These are phyloP conservation scores for Drepanosiphum platanoidis DNA, from an alignment of 2,888 invertebrate species.

Conservation along the genomic window DNA sequence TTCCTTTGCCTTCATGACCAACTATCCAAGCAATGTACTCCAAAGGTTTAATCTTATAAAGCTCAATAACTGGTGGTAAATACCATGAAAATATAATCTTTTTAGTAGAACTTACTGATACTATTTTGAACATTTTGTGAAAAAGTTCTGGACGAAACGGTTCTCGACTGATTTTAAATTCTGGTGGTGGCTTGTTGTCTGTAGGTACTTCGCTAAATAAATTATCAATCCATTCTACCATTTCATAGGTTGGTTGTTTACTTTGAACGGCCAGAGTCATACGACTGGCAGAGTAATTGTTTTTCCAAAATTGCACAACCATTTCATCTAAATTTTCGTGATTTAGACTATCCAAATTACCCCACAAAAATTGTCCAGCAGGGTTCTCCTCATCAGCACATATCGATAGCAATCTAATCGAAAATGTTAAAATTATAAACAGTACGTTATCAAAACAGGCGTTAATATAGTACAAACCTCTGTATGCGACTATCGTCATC, in stretches of 20 bases:
- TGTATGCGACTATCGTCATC: slow-evolving; percentile 54
- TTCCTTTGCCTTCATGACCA: slow-evolving; percentile 87
- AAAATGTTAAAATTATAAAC: slow-evolving; percentile 32
- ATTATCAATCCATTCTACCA: slow-evolving; percentile 75
- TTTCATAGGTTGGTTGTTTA: slow-evolving; percentile 73
- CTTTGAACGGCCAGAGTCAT: slow-evolving; percentile 81
- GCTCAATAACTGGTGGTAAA: slow-evolving; percentile 72
- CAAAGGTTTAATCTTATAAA: slow-evolving; percentile 81
- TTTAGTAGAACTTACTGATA: slow-evolving; percentile 78
- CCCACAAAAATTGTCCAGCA: slow-evolving; percentile 81
- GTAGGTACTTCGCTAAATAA: slow-evolving; percentile 77
- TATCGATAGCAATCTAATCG: slow-evolving; percentile 46
- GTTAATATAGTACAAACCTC: slow-evolving; percentile 44
- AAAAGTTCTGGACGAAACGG: slow-evolving; percentile 75
- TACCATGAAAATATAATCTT: slow-evolving; percentile 75
- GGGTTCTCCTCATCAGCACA: slow-evolving; percentile 68
- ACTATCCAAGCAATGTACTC: slow-evolving; percentile 82
- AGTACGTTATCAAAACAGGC: background rate
- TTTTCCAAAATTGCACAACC: slow-evolving; percentile 78
- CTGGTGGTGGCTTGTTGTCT: slow-evolving; percentile 74
- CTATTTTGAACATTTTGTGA: slow-evolving; percentile 77
- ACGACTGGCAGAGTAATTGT: slow-evolving; percentile 86
- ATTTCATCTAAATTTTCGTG: slow-evolving; percentile 76
- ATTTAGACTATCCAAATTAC: slow-evolving; percentile 79
- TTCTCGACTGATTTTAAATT: slow-evolving; percentile 71